phyloP scores from a whole-genome alignment of 2,888 invertebrate species.

The Lepidocyrtoides sp. region DNA sequence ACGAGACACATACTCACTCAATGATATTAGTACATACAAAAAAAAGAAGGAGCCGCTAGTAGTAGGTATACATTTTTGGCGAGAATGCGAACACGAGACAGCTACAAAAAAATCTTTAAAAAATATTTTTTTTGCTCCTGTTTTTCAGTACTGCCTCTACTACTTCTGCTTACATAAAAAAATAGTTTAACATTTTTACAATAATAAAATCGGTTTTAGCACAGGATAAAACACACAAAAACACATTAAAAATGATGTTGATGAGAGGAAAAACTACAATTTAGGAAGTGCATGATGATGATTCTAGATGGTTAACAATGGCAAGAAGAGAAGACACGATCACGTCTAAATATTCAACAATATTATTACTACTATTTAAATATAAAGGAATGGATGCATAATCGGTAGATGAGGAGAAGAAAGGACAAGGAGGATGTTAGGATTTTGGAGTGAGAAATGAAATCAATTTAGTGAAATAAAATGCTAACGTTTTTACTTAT shows the following conservation, averaged over 20 bases:
- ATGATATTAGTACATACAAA: background rate
- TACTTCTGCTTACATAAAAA: slow-evolving; percentile 6
- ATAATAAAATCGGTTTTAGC: slow-evolving; percentile 21
- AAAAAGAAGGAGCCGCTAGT: slow-evolving; percentile 22
- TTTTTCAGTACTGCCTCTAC: background rate
- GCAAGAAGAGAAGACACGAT: no score
- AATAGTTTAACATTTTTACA: slow-evolving; percentile 25
- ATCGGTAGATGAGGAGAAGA: no score
- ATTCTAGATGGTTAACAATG: no score
- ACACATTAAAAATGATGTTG: slow-evolving; percentile 4
- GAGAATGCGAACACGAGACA: slow-evolving; percentile 31
- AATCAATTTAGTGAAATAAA: slow-evolving; percentile 54
- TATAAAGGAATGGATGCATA: no score
- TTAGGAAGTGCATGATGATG: no score
- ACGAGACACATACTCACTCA: slow-evolving; percentile 59
- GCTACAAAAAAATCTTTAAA: no score
- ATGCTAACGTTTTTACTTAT: slow-evolving; percentile 16
- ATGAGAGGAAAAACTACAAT: background rate
- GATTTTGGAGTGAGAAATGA: slow-evolving; percentile 26
- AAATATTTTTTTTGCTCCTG: background rate
- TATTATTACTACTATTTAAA: no score
- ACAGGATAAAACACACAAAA: slow-evolving; percentile 7
- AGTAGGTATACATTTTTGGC: background rate
- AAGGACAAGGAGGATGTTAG: no score
- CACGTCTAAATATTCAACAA: no score